These are phyloP conservation scores for Diloba caeruleocephala DNA, from an alignment of 2,888 invertebrate species.

Conservation along the genomic window DNA sequence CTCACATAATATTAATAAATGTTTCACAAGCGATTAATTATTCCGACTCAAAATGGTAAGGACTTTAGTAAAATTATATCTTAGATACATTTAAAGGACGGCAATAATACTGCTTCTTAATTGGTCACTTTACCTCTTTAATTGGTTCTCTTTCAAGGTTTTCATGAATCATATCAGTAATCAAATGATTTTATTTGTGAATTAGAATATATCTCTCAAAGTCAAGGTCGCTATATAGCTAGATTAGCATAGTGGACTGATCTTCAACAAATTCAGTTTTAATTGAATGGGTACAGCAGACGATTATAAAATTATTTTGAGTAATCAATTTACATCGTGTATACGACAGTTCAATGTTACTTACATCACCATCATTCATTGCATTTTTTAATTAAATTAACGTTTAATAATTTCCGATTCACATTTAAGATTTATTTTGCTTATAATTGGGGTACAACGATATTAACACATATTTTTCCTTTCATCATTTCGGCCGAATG, in stretches of 20 bases:
- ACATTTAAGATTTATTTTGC: constrained; percentile 7
- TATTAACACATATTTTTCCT: too few relatives aligned
- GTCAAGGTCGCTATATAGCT: constrained; percentile 41
- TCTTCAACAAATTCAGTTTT: constrained; percentile 14
- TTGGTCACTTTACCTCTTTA: constrained; percentile 29
- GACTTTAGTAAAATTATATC: constrained; percentile 18
- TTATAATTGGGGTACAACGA: neutral
- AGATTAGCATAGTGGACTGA: constrained; percentile 34
- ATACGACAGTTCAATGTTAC: constrained; percentile 46
- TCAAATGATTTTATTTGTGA: constrained; percentile 28
- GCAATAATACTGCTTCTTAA: constrained; percentile 23
- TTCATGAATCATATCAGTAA: constrained; percentile 40
- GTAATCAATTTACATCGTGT: constrained; percentile 32
- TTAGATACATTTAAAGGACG: constrained; percentile 1
- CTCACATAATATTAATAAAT: constrained; percentile 11
- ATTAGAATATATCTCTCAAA: constrained; percentile 45
- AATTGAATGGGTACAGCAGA: constrained; percentile 20
- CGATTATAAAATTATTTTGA: constrained; percentile 36
- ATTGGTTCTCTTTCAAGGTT: constrained; percentile 40
- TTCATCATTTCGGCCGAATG: too few relatives aligned
- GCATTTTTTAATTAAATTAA: constrained; percentile 24
- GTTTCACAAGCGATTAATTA: constrained; percentile 14
- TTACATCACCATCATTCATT: constrained; percentile 42
- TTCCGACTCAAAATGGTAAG: constrained; percentile 31
- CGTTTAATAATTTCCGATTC: constrained; percentile 12